These are phyloP conservation scores for Torymus aiolomorphi DNA, from an alignment of 2,888 invertebrate genomes.

Conservation along the genomic window DNA sequence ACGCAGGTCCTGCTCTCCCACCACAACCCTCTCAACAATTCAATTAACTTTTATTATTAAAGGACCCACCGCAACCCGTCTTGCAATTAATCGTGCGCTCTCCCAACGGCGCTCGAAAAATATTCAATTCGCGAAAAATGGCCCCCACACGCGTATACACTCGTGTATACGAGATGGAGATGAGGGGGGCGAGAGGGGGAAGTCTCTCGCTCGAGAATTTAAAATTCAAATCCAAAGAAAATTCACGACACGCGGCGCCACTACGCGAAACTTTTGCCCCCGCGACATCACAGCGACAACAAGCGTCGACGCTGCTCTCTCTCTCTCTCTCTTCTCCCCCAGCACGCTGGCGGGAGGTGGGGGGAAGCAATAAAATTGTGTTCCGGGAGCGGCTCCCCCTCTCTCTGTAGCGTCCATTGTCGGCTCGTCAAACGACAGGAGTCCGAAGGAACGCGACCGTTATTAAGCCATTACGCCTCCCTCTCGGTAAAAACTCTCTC, in stretches of 20 bases:
- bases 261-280: not conserved
- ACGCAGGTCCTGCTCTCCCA: no score
- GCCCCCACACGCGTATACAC: not conserved
- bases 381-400: constrained; percentile 9
- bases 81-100: no score
- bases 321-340: no score
- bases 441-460: constrained; percentile 45
- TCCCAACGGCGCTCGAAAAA: no score
- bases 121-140: not conserved
- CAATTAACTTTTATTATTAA: no score
- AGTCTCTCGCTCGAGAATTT: constrained; percentile 14
- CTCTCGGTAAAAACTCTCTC: constrained; percentile 40
- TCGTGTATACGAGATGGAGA: not conserved
- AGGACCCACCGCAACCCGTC: no score
- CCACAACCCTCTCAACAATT: no score
- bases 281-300: not conserved
- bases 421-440: constrained; percentile 42
- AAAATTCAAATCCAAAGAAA: constrained; percentile 17
- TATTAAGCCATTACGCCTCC: constrained; percentile 54
- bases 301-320: constrained; percentile 8
- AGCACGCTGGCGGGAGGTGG: no score
- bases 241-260: not conserved
- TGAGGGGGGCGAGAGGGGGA: not conserved
- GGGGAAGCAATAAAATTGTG: constrained; percentile 23
- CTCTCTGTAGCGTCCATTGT: constrained; percentile 22